Conservation (phyloP, 2,113 vertebrate genomes). For the Anser brachyrhynchus region DNA sequence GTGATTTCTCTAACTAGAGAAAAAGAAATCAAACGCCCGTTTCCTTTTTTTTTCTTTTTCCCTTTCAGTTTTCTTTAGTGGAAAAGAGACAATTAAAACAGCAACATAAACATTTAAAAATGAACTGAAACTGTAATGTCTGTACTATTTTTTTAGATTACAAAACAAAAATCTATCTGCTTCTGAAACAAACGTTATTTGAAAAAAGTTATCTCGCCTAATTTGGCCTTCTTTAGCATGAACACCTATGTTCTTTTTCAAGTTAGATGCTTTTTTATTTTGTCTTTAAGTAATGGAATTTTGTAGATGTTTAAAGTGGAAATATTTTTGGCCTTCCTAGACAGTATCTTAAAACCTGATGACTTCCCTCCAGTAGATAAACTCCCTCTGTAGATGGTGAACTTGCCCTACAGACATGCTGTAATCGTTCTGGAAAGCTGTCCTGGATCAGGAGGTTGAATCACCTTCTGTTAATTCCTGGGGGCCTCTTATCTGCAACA, state of each 20-base stretch:
- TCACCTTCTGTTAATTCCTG: neutral
- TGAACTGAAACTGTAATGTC: neutral
- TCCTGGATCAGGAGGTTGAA: neutral
- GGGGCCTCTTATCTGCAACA: neutral
- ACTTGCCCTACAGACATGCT: neutral
- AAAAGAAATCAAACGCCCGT: neutral
- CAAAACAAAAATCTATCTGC: neutral
- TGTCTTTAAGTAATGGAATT: neutral
- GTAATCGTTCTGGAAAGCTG: neutral
- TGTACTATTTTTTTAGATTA: neutral
- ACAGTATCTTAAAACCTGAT: neutral
- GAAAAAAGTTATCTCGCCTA: neutral
- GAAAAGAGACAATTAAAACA: neutral
- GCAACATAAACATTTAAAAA: neutral
- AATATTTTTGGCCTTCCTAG: neutral
- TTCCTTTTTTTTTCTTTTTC: neutral
- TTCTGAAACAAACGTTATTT: neutral
- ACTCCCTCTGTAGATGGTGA: neutral
- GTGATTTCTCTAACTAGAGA: neutral
- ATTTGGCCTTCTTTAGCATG: neutral
- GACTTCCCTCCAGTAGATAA: accelerated
- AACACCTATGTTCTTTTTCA: neutral
- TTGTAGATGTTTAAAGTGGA: neutral
- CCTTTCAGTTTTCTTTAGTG: neutral
- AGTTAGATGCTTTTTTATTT: neutral